phyloP scores from a whole-genome alignment of 2,797 vertebrate genomes.

The Sebastolobus altivelis region DNA sequence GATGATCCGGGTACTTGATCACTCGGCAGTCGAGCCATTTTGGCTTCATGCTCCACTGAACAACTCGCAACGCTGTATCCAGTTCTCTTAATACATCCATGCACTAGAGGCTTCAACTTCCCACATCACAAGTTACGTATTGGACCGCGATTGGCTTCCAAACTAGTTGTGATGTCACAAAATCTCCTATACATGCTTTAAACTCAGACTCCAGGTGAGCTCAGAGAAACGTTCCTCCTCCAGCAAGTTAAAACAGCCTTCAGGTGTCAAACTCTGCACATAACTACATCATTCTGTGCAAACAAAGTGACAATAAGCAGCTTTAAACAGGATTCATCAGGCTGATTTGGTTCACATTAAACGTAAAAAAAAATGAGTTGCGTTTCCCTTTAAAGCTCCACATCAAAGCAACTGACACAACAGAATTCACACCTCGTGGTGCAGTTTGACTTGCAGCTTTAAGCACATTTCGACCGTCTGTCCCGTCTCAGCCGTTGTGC shows the following conservation, averaged over 20 bases:
- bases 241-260: not conserved
- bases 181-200: not conserved
- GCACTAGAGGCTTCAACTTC: not conserved
- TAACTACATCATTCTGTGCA: not conserved
- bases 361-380: conserved; percentile 16
- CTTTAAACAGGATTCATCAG: conserved; percentile 17
- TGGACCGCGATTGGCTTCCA: not conserved
- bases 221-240: not conserved
- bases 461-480: not conserved
- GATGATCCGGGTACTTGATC: no score
- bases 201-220: conserved; percentile 17
- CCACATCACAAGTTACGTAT: not conserved
- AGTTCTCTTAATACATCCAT: no score
- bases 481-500: conserved; percentile 11
- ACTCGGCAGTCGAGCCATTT: no score
- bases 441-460: not conserved
- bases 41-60: no score
- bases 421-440: conserved; percentile 47
- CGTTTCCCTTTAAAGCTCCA: conserved; percentile 38
- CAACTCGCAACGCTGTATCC: no score
- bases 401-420: conserved; percentile 46
- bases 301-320: not conserved
- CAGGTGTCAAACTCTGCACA: not conserved
- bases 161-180: not conserved
- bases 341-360: conserved; percentile 13